Percentiles rank a stretch among this genome's conserved stretches.
Evolutionary conservation across 2,888 invertebrate genomes (phyloP).

Genomic region (Acronicta aceris): DNA sequence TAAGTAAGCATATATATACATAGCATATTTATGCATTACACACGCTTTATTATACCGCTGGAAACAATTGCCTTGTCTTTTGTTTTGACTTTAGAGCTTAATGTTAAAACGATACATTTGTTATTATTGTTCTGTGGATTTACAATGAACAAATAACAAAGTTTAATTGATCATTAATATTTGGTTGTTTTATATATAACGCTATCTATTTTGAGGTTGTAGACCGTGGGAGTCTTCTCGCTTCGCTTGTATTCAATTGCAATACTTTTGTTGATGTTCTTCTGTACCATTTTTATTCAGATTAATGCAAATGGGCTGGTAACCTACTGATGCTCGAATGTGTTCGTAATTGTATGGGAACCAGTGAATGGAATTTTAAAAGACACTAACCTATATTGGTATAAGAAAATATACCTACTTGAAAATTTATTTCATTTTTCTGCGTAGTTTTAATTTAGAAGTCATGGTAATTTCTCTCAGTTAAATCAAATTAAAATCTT

Average conservation of each 20-base stretch:
- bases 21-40: constrained; percentile 14
- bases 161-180: constrained; percentile 41
- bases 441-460: too few species aligned
- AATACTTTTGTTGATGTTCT: constrained; percentile 57
- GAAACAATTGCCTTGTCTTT: constrained; percentile 42
- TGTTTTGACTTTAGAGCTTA: constrained; percentile 48
- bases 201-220: constrained; percentile 46
- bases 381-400: neutral
- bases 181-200: constrained; percentile 48
- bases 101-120: constrained; percentile 36
- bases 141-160: constrained; percentile 46
- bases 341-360: constrained; percentile 49
- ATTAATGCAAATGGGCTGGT: constrained; percentile 59
- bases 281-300: constrained; percentile 60
- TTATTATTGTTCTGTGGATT: constrained; percentile 39
- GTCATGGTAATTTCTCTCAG: too few species aligned
- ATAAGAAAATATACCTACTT: neutral
- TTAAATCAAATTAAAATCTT: too few species aligned
- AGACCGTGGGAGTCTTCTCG: constrained; percentile 67
- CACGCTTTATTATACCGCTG: constrained; percentile 20
- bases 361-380: constrained; percentile 16
- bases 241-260: constrained; percentile 60
- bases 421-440: too few species aligned
- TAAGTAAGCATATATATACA: constrained; percentile 46
- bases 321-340: constrained; percentile 50